Percentiles rank a stretch among this genome's conserved stretches.
Conservation (phyloP, 2,888 invertebrate species). For the Alitta virens region DNA sequence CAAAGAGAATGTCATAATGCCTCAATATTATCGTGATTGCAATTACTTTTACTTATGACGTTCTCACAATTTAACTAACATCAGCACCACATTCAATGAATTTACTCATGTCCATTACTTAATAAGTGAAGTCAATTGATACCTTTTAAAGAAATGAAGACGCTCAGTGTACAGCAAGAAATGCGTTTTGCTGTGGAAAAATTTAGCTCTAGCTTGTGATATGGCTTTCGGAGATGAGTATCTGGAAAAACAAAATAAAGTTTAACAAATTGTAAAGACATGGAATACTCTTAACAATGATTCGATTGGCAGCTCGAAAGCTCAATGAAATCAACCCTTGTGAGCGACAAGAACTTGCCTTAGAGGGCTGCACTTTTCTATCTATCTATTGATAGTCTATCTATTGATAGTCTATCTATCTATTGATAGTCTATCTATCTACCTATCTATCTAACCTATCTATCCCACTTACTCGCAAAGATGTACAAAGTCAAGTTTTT, state of each 20-base stretch:
- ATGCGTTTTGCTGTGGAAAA: constrained; percentile 85
- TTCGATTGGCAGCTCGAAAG: too few relatives aligned
- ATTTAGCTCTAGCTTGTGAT: constrained; percentile 86
- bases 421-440: too few relatives aligned
- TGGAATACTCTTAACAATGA: too few relatives aligned
- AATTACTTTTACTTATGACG: not conserved
- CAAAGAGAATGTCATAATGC: not conserved
- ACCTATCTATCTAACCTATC: too few relatives aligned
- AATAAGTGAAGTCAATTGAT: too few relatives aligned
- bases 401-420: not conserved
- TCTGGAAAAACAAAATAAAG: constrained; percentile 40
- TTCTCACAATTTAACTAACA: not conserved
- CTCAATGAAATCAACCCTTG: too few relatives aligned
- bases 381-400: not conserved
- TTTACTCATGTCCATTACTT: too few relatives aligned
- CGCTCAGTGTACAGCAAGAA: constrained; percentile 92
- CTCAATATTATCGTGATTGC: not conserved
- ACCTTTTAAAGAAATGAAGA: constrained; percentile 78
- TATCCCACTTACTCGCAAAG: constrained; percentile 86
- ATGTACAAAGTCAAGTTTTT: constrained; percentile 83
- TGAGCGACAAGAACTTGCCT: too few relatives aligned
- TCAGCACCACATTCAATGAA: not conserved
- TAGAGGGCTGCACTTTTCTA: too few relatives aligned
- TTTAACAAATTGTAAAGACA: too few relatives aligned
- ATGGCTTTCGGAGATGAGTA: constrained; percentile 61